A percentile compares a stretch with the other conserved stretches of the same genome.
Evolutionary conservation across 2,888 invertebrate genomes (phyloP).

Genomic region (Lochmaea capreae): DNA sequence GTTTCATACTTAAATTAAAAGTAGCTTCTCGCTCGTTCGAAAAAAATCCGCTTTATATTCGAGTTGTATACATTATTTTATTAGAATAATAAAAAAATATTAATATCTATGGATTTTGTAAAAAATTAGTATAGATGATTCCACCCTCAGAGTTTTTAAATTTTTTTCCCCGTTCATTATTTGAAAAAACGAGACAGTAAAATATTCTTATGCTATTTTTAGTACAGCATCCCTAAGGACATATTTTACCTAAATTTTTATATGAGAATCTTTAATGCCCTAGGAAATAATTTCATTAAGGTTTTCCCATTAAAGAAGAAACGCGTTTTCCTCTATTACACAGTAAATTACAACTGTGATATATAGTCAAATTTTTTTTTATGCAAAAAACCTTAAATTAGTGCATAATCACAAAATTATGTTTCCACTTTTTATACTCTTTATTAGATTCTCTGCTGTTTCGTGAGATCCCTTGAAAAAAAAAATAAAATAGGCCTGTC

Average conservation of each 20-base stretch:
- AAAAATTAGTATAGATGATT: too few relatives aligned
- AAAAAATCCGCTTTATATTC: too few relatives aligned
- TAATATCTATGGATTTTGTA: too few relatives aligned
- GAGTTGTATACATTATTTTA: too few relatives aligned
- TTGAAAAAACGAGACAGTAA: too few relatives aligned
- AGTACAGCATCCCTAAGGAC: background rate
- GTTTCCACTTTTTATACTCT: slow-evolving; percentile 34
- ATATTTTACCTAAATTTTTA: background rate
- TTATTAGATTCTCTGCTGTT: slow-evolving; percentile 34
- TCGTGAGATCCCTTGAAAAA: slow-evolving; percentile 22
- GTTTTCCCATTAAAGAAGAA: slow-evolving; percentile 12
- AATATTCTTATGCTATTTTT: too few relatives aligned
- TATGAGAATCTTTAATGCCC: background rate
- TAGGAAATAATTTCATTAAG: slow-evolving; percentile 6
- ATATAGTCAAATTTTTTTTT: slow-evolving; percentile 32
- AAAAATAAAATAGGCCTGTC: slow-evolving; percentile 9
- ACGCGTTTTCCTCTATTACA: slow-evolving; percentile 24
- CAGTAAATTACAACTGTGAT: slow-evolving; percentile 36
- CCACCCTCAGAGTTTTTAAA: too few relatives aligned
- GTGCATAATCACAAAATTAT: slow-evolving; percentile 43
- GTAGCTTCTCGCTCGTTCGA: too few relatives aligned
- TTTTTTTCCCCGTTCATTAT: too few relatives aligned
- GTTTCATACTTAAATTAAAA: too few relatives aligned
- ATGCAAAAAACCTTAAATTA: slow-evolving; percentile 33
- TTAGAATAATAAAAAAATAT: too few relatives aligned